Evolutionary conservation across 2,888 invertebrate species (phyloP).

Genomic region (Amitus sp.): DNA sequence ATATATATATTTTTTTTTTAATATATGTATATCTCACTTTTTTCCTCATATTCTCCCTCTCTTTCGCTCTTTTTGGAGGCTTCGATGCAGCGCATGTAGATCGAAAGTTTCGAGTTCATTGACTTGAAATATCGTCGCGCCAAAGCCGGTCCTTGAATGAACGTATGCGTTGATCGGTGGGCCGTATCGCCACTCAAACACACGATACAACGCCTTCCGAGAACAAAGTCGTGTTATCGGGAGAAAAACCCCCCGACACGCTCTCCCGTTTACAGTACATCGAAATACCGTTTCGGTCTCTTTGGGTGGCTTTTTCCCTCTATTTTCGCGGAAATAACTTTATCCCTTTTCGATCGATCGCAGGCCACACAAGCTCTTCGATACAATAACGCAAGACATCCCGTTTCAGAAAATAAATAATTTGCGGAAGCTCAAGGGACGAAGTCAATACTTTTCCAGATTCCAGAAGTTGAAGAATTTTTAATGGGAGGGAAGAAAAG

Average conservation of each 20-base stretch:
- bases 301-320: neutral
- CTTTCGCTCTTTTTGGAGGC: slow-evolving; percentile 25
- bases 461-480: too few species aligned
- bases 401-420: neutral
- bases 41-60: slow-evolving; percentile 29
- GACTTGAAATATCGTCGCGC: slow-evolving; percentile 26
- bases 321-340: neutral
- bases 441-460: too few species aligned
- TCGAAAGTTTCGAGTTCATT: slow-evolving; percentile 22
- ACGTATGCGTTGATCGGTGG: slow-evolving; percentile 23
- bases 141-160: slow-evolving; percentile 35
- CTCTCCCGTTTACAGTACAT: slow-evolving; percentile 6
- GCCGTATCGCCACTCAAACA: slow-evolving; percentile 23
- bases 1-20: too few species aligned
- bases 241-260: slow-evolving; percentile 12
- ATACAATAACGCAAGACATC: too few species aligned
- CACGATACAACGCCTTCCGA: slow-evolving; percentile 24
- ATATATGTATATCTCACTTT: slow-evolving; percentile 38
- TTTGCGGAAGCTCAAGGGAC: too few species aligned
- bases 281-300: neutral
- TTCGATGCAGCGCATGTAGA: slow-evolving; percentile 11
- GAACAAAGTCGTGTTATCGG: slow-evolving; percentile 33
- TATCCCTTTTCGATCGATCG: too few species aligned
- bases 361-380: too few species aligned
- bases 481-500: too few species aligned